Conservation (phyloP, 2,113 vertebrate species). For the Columbina picui region DNA sequence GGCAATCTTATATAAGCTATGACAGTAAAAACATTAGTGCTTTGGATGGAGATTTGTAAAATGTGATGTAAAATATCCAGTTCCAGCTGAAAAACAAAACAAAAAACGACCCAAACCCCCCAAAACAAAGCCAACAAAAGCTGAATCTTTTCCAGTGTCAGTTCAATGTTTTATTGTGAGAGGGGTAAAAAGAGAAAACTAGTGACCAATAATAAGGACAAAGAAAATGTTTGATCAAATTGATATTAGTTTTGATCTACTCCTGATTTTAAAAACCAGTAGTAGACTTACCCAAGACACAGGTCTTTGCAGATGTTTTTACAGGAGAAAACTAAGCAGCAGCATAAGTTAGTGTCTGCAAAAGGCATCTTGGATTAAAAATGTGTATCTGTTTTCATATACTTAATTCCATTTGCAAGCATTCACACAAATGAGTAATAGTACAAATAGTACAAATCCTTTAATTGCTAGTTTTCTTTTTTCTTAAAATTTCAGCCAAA, state of each 20-base stretch:
- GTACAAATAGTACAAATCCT: background rate
- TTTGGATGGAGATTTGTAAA: background rate
- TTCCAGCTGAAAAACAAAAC: background rate
- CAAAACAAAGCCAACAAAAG: background rate
- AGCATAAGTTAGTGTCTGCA: background rate
- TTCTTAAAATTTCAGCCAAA: background rate
- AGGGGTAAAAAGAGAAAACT: background rate
- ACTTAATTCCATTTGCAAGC: background rate
- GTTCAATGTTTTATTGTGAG: background rate
- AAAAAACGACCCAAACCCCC: background rate
- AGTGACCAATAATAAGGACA: background rate
- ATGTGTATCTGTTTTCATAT: background rate
- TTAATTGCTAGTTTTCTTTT: background rate
- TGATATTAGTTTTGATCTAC: background rate
- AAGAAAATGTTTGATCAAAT: background rate
- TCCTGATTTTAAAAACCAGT: background rate
- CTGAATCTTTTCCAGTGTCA: background rate
- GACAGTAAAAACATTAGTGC: background rate
- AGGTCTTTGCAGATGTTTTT: background rate
- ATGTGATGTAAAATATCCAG: background rate
- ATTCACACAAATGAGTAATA: background rate
- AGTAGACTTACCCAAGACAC: background rate
- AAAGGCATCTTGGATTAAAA: background rate
- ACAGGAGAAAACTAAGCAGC: background rate
- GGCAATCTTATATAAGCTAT: too few relatives aligned